phyloP scores from a whole-genome alignment of 2,888 invertebrate genomes.

The Conistra vaccinii region DNA sequence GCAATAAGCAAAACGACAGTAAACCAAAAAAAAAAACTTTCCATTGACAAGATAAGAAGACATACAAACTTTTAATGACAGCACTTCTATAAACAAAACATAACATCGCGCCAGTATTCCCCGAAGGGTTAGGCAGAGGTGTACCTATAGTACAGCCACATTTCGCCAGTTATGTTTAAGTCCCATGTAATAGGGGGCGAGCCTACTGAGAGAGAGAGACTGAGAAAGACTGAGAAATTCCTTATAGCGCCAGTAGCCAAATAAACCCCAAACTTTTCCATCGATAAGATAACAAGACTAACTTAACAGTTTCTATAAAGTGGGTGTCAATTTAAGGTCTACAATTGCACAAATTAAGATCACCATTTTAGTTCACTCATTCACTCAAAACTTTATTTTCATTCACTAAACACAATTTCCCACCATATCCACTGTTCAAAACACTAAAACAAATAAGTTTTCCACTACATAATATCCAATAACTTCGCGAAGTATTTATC shows the following conservation, averaged over 20 bases:
- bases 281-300: conserved; percentile 6
- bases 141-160: background rate
- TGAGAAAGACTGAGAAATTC: no score
- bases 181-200: background rate
- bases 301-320: background rate
- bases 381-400: background rate
- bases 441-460: background rate
- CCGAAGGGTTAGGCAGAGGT: background rate
- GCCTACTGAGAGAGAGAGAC: no score
- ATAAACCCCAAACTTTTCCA: conserved; percentile 18
- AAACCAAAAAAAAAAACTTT: conserved; percentile 10
- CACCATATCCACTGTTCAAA: background rate
- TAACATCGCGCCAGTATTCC: background rate
- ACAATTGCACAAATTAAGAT: background rate
- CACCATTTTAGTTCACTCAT: background rate
- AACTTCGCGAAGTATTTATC: conserved; percentile 26
- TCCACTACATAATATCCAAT: background rate
- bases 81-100: background rate
- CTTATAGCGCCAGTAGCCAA: background rate
- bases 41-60: conserved; percentile 14
- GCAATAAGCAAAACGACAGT: no score
- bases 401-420: background rate
- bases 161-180: background rate
- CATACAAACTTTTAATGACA: background rate
- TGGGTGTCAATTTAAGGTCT: conserved; percentile 20